Percentiles rank a stretch among this genome's conserved stretches.
These are phyloP conservation scores for Pteronotus mesoamericanus DNA, from an alignment of 2,797 vertebrate species.

Conservation along the genomic window DNA sequence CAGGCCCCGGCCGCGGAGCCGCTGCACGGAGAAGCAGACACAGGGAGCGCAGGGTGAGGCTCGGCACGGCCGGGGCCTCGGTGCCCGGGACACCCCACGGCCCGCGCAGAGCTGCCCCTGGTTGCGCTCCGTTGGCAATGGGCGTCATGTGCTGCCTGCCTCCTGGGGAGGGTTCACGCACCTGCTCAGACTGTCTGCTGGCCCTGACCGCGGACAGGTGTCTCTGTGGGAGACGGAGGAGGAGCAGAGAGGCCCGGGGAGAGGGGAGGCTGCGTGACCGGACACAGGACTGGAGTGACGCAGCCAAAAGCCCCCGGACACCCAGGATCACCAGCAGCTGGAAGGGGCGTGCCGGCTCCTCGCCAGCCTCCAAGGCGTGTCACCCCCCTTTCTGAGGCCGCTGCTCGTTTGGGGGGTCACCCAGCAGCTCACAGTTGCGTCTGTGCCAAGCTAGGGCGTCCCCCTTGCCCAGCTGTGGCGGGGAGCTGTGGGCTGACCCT, in stretches of 20 bases:
- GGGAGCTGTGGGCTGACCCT: background rate
- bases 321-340: background rate
- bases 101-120: background rate
- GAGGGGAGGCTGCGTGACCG: too few species aligned
- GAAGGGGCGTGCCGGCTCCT: background rate
- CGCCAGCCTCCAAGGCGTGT: background rate
- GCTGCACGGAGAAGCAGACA: slow-evolving; percentile 70
- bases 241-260: too few species aligned
- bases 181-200: background rate
- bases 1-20: slow-evolving; percentile 87
- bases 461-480: background rate
- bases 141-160: too few species aligned
- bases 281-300: fast-evolving
- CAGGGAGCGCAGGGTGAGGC: fast-evolving
- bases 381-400: background rate
- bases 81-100: fast-evolving
- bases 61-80: fast-evolving
- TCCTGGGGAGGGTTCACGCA: fast-evolving
- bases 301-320: background rate
- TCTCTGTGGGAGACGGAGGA: background rate
- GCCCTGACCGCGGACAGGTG: background rate
- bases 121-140: fast-evolving
- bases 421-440: background rate
- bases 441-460: too few species aligned
- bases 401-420: background rate